phyloP scores from a whole-genome alignment of 1,140 invertebrate species.

The Drosophila lini region DNA sequence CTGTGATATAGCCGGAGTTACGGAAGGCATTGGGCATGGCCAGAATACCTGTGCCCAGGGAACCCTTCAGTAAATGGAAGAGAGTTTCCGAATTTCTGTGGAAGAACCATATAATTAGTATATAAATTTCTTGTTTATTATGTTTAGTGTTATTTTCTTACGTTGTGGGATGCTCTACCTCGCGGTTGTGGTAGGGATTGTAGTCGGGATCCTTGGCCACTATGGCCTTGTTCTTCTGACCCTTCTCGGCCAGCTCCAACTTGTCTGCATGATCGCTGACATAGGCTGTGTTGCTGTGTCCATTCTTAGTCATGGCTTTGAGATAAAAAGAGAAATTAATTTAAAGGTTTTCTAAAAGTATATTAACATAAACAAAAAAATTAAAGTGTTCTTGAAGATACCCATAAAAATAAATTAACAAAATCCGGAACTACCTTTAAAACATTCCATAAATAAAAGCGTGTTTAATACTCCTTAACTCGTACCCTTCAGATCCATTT shows the following conservation, averaged over 20 bases:
- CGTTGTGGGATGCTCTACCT: slow-evolving; percentile 90
- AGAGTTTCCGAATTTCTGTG: slow-evolving; percentile 91
- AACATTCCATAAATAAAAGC: background rate
- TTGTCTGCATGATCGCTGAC: slow-evolving; percentile 73
- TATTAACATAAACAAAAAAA: background rate
- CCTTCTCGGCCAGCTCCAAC: slow-evolving; percentile 85
- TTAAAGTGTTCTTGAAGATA: background rate
- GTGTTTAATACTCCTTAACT: background rate
- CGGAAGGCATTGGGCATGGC: slow-evolving; percentile 94
- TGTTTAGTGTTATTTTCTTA: slow-evolving; percentile 80
- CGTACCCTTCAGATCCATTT: background rate
- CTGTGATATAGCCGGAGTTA: slow-evolving; percentile 90
- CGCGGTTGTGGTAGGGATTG: slow-evolving; percentile 88
- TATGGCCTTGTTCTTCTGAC: slow-evolving; percentile 78
- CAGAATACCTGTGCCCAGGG: slow-evolving; percentile 94
- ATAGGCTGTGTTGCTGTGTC: slow-evolving; percentile 77
- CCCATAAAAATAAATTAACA: background rate
- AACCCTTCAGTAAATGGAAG: slow-evolving; percentile 93
- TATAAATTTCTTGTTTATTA: no score
- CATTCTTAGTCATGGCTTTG: slow-evolving; percentile 79
- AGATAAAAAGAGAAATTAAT: background rate
- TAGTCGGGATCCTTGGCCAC: slow-evolving; percentile 85
- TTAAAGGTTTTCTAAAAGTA: background rate
- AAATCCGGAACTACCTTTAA: background rate
- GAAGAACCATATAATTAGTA: background rate